phyloP scores from a whole-genome alignment of 2,888 invertebrate species.

The Merodon equestris region DNA sequence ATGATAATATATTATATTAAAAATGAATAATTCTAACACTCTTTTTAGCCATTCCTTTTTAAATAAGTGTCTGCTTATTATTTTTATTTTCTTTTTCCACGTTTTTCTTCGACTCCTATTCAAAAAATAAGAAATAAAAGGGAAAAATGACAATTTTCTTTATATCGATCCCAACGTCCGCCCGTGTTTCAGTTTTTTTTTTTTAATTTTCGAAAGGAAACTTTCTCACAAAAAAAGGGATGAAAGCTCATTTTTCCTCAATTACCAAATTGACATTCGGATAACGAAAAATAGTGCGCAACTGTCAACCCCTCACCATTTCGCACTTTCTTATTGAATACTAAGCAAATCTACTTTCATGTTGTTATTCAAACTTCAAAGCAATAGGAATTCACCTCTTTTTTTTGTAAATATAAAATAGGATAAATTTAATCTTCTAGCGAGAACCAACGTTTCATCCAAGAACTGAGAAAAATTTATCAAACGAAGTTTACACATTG shows the following conservation, averaged over 20 bases:
- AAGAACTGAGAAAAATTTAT: too few species aligned
- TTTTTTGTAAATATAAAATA: too few species aligned
- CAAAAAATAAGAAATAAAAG: not conserved
- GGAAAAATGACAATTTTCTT: conserved; percentile 46
- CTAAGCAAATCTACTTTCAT: too few species aligned
- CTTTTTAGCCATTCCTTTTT: conserved; percentile 75
- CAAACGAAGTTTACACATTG: too few species aligned
- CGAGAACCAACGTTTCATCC: too few species aligned
- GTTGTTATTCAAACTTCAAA: too few species aligned
- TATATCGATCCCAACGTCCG: conserved; percentile 56
- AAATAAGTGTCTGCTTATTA: conserved; percentile 1
- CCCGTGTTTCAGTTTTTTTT: conserved; percentile 27
- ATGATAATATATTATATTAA: conserved; percentile 14
- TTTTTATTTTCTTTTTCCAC: not conserved
- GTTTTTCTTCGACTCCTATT: conserved; percentile 15
- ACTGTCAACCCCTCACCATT: conserved; percentile 15
- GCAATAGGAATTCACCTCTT: too few species aligned
- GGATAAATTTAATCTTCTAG: too few species aligned
- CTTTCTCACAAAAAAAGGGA: conserved; percentile 26
- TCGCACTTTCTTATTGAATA: too few species aligned
- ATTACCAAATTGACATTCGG: conserved; percentile 49
- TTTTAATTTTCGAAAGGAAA: conserved; percentile 43
- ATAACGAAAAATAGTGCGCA: conserved; percentile 34
- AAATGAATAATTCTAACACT: conserved; percentile 74
- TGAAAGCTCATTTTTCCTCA: conserved; percentile 26